phyloP scores from a whole-genome alignment of 2,888 invertebrate genomes.

The Steinernema hermaphroditum region DNA sequence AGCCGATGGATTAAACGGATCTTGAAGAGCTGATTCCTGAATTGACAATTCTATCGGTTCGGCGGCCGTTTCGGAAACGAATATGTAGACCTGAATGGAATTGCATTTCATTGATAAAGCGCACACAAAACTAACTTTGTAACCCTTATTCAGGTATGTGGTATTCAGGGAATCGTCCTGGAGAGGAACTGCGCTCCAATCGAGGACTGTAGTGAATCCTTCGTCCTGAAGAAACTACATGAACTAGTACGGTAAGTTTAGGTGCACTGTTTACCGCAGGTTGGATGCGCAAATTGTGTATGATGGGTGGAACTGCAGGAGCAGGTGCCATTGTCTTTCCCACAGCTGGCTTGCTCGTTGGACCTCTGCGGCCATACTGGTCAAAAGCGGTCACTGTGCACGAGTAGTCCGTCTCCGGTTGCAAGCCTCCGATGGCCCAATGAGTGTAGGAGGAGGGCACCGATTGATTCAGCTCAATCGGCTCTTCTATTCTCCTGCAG shows the following conservation, averaged over 20 bases:
- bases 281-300: slow-evolving; percentile 47
- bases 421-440: slow-evolving; percentile 49
- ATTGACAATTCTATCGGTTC: slow-evolving; percentile 48
- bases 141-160: slow-evolving; percentile 31
- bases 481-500: slow-evolving; percentile 32
- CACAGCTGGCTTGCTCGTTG: slow-evolving; percentile 31
- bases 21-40: slow-evolving; percentile 50
- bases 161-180: slow-evolving; percentile 36
- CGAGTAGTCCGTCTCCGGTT: slow-evolving; percentile 48
- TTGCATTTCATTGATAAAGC: no score
- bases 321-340: slow-evolving; percentile 51
- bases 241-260: no score
- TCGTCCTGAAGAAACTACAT: slow-evolving; percentile 37
- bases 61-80: slow-evolving; percentile 48
- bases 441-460: slow-evolving; percentile 45
- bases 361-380: slow-evolving; percentile 47
- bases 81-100: slow-evolving; percentile 42
- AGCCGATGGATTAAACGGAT: slow-evolving; percentile 54
- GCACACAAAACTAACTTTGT: slow-evolving; percentile 29
- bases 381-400: slow-evolving; percentile 54
- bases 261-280: no score
- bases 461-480: slow-evolving; percentile 35
- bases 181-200: slow-evolving; percentile 50
- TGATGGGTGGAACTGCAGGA: slow-evolving; percentile 47
- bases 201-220: slow-evolving; percentile 51